phyloP scores from a whole-genome alignment of 2,797 vertebrate species.

The Eulemur rubriventer region DNA sequence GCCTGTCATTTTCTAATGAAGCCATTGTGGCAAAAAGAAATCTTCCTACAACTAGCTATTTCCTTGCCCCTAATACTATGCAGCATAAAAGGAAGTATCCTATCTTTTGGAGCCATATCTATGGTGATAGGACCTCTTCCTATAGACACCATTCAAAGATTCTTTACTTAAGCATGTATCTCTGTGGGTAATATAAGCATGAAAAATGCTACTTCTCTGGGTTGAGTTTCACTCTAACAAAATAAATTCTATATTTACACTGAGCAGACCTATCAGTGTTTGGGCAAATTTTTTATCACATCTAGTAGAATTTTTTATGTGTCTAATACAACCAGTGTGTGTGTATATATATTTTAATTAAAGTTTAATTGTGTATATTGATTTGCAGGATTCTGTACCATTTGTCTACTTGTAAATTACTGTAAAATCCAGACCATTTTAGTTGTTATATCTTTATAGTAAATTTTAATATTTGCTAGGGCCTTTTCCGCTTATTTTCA shows the following conservation, averaged over 20 bases:
- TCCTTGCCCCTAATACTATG: background rate
- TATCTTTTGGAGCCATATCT: background rate
- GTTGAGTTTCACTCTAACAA: background rate
- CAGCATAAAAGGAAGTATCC: accelerated
- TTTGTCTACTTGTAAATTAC: background rate
- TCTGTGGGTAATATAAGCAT: background rate
- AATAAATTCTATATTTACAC: background rate
- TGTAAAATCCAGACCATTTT: background rate
- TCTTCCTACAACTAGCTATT: background rate
- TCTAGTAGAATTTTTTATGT: background rate
- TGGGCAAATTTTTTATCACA: background rate
- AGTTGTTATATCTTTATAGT: background rate
- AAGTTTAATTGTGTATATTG: background rate
- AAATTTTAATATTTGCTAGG: background rate
- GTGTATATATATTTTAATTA: background rate
- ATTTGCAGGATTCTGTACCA: background rate
- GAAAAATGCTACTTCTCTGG: background rate
- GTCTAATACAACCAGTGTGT: background rate
- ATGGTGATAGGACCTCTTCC: background rate
- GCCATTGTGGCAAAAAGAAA: background rate
- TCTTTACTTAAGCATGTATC: background rate
- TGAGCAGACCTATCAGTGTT: background rate
- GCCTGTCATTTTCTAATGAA: background rate
- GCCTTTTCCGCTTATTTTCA: background rate
- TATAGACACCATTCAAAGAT: background rate